Conservation (phyloP, 2,888 invertebrate genomes). For the Drosophila monieri region DNA sequence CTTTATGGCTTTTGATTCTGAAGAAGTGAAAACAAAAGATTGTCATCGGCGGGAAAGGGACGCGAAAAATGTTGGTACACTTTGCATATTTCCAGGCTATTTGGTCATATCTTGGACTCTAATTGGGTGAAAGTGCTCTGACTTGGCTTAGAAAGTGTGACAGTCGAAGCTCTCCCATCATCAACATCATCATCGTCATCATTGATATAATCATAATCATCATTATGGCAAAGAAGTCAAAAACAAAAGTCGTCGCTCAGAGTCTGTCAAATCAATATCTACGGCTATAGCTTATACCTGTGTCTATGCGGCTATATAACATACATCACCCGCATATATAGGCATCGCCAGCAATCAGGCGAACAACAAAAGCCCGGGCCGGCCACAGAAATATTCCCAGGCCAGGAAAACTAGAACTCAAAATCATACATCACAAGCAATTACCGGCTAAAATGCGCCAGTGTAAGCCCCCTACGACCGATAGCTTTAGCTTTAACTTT, state of each 20-base stretch:
- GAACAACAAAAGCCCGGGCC: constrained; percentile 58
- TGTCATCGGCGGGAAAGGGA: constrained; percentile 68
- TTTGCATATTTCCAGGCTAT: constrained; percentile 60
- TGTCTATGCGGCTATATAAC: constrained; percentile 58
- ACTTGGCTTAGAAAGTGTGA: constrained; percentile 70
- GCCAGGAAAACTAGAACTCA: constrained; percentile 75
- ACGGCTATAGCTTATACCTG: constrained; percentile 70
- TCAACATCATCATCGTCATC: constrained; percentile 59
- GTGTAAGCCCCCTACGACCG: constrained; percentile 61
- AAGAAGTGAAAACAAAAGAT: constrained; percentile 83
- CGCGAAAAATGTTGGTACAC: constrained; percentile 9
- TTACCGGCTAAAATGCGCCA: constrained; percentile 76
- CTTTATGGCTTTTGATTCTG: constrained; percentile 77
- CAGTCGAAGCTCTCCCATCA: constrained; percentile 47
- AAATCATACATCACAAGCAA: constrained; percentile 79
- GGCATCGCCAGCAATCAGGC: constrained; percentile 73
- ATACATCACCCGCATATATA: constrained; percentile 78
- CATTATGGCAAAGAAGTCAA: constrained; percentile 8
- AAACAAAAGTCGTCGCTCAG: constrained; percentile 23
- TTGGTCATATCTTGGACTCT: constrained; percentile 44
- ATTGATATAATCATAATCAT: constrained; percentile 10
- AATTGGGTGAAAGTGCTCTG: constrained; percentile 73
- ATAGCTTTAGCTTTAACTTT: constrained; percentile 11
- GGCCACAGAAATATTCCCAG: constrained; percentile 71
- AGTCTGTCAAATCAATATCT: constrained; percentile 74